These are phyloP conservation scores for Tringa solitaria DNA, from an alignment of 2,113 vertebrate species.

Conservation along the genomic window DNA sequence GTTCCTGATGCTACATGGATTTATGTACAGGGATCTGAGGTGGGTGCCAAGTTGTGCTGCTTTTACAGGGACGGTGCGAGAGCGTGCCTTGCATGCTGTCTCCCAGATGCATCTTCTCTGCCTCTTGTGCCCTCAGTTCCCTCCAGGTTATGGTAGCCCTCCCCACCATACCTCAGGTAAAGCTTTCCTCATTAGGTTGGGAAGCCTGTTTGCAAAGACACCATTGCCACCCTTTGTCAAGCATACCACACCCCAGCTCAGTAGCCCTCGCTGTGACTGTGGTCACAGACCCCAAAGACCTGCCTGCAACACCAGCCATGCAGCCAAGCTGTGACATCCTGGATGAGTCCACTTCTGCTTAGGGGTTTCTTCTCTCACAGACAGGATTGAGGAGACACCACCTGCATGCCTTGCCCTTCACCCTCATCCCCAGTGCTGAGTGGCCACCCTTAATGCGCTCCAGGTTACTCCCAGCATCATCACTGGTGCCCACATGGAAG, in stretches of 20 bases:
- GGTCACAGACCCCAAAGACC: background rate
- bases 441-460: background rate
- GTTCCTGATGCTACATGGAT: background rate
- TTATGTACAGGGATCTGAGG: background rate
- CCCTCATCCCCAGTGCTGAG: background rate
- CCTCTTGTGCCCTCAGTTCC: background rate
- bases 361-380: background rate
- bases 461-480: background rate
- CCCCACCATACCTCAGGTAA: background rate
- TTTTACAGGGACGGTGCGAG: background rate
- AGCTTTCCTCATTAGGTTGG: background rate
- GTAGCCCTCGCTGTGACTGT: accelerated
- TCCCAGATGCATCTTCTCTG: background rate
- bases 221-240: background rate
- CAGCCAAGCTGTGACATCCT: background rate
- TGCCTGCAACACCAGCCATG: background rate
- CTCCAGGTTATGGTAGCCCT: background rate
- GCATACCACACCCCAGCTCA: background rate
- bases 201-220: background rate
- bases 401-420: background rate
- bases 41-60: background rate
- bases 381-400: background rate
- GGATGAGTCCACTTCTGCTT: background rate
- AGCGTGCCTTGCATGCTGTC: background rate
- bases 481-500: background rate